A percentile compares a stretch with the other conserved stretches of the same genome.
phyloP scores from a whole-genome alignment of 2,888 invertebrate genomes.

The Pheosia tremula region DNA sequence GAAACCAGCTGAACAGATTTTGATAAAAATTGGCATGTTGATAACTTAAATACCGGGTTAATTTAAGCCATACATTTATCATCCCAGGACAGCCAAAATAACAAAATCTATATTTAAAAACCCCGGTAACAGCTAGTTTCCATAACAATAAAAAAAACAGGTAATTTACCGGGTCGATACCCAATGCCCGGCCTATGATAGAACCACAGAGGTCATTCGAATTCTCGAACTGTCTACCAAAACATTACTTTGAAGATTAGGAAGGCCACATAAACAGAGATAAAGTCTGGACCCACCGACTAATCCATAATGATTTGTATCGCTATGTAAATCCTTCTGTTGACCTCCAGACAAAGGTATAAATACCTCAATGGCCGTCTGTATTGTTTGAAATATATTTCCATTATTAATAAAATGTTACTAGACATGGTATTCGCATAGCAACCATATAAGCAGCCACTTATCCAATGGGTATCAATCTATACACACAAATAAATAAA shows the following conservation, averaged over 20 bases:
- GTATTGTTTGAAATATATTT: not conserved
- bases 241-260: conserved; percentile 12
- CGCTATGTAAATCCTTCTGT: conserved; percentile 8
- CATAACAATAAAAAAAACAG: too few relatives aligned
- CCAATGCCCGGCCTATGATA: not conserved
- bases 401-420: conserved; percentile 16
- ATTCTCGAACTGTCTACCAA: not conserved
- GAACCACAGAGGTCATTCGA: not conserved
- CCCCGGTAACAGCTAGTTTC: too few relatives aligned
- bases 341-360: conserved; percentile 11
- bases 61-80: too few relatives aligned
- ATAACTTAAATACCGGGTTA: too few relatives aligned
- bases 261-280: conserved; percentile 12
- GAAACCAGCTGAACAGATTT: too few relatives aligned
- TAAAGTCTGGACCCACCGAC: conserved; percentile 10
- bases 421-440: not conserved
- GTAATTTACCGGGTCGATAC: not conserved
- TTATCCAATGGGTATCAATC: not conserved
- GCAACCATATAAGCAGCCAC: not conserved
- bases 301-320: conserved; percentile 34
- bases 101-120: too few relatives aligned
- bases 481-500: too few relatives aligned
- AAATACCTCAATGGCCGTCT: not conserved
- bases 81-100: too few relatives aligned
- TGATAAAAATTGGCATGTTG: too few relatives aligned